phyloP scores from a whole-genome alignment of 2,113 vertebrate species.

The Platichthys flesus region DNA sequence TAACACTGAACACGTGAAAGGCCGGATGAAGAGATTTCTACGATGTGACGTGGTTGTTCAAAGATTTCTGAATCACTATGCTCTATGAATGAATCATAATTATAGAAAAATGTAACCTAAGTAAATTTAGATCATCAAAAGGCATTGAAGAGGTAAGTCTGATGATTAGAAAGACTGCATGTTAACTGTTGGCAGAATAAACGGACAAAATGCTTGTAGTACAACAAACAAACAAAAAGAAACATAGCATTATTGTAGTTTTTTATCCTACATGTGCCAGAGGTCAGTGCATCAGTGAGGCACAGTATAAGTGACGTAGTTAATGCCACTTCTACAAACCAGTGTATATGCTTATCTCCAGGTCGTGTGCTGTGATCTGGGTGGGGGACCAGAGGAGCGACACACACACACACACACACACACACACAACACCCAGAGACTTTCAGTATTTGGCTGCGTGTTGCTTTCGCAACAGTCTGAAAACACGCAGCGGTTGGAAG shows the following conservation, averaged over 20 bases:
- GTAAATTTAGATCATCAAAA: conserved; percentile 8
- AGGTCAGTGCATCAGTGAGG: conserved; percentile 76
- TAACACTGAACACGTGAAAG: conserved; percentile 55
- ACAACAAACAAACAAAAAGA: background rate
- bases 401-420: background rate
- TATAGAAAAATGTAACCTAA: background rate
- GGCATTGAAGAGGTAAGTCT: conserved; percentile 32
- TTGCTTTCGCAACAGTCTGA: conserved; percentile 12
- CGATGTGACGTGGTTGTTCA: background rate
- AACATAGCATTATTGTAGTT: conserved; percentile 41
- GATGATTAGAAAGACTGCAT: conserved; percentile 50
- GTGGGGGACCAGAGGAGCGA: conserved; percentile 25
- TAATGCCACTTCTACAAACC: conserved; percentile 76
- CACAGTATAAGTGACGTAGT: conserved; percentile 62
- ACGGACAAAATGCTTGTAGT: conserved; percentile 18
- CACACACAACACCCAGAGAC: conserved; percentile 32
- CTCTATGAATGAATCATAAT: conserved; percentile 1
- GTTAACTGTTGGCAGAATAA: background rate
- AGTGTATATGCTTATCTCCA: conserved; percentile 76
- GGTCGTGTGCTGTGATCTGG: conserved; percentile 47
- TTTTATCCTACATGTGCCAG: conserved; percentile 75
- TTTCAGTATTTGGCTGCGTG: conserved; percentile 61
- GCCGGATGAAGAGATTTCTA: background rate
- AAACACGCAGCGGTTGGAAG: conserved; percentile 18
- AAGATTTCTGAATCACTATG: background rate